Conservation (phyloP, 2,113 vertebrate species). For the Rhynchopsitta pachyrhyncha region DNA sequence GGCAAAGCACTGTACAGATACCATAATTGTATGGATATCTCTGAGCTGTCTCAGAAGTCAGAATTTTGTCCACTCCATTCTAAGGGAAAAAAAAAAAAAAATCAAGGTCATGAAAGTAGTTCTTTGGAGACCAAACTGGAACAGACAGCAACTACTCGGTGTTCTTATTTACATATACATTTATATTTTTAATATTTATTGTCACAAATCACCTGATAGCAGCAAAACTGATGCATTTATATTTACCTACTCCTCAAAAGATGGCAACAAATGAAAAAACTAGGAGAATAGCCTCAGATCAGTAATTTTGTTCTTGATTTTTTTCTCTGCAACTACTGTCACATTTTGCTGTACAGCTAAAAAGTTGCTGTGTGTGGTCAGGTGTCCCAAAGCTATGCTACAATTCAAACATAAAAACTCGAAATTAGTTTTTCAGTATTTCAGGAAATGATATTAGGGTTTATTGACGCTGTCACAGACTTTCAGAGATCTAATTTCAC, state of each 20-base stretch:
- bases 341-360: background rate
- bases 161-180: background rate
- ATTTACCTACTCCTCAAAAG: background rate
- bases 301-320: background rate
- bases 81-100: background rate
- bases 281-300: background rate
- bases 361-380: background rate
- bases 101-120: background rate
- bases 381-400: background rate
- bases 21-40: background rate
- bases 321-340: background rate
- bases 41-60: background rate
- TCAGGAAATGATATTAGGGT: constrained; percentile 14
- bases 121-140: background rate
- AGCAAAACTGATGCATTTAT: background rate
- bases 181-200: background rate
- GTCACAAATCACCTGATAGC: background rate
- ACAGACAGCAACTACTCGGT: fast-evolving
- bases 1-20: background rate
- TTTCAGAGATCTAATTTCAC: constrained; percentile 49
- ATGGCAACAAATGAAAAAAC: background rate
- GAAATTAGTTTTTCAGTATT: background rate
- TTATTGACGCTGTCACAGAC: constrained; percentile 33
- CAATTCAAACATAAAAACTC: background rate
- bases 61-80: background rate